Base-by-base conservation (phyloP, 1,140 invertebrate species). In the Arctopsyche grandis region DNA sequence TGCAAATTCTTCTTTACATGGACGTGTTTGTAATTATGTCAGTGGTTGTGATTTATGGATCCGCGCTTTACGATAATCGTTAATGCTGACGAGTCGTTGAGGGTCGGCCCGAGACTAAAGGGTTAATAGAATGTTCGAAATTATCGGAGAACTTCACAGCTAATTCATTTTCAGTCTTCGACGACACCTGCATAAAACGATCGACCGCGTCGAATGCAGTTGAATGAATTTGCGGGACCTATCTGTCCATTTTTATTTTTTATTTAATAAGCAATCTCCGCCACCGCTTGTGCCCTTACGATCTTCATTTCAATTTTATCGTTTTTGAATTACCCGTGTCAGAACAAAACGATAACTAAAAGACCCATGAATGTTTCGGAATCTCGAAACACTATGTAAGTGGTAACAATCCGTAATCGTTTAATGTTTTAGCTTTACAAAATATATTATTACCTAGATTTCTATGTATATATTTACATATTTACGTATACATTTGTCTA, bases 91-190 rank as follows among this genome's bases (percentile, higher is more conserved):
- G 48, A 12, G 48, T 52, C 10, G 48, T 52, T 10, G 48, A 3
- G 16, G 16, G 16, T 16, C 48, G 48, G 16, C 48, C 58, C 63
- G 63, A 22, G 24, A 66, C 63, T 21, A 66, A 66, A 66, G 63
- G 63, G 63, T 66, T 66, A 66, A 66, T 66, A 66, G 63, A 66
- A 22, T 66, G 63, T 14, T 66, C 63, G 63, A 52, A 14, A 52
- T 52, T 52, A 52, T 52, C 48, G 48, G 12, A 52, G 16, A 7
- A 1, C 29, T 52, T 16, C 48, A 10, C 16, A 16, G 10, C 10
- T 16, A 16, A 52, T 52, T 16, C 48, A 52, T 52, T 52, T 52
- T 52, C 44, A 10, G 48, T 3, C 48, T 10, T 3, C 48, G 48
- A 52, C 48, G 48, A 52, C 48, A 52, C 48, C 10, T 14, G 12